Base-by-base conservation (phyloP, 64 coral and sea anemone species). In the Montipora cactus region DNA sequence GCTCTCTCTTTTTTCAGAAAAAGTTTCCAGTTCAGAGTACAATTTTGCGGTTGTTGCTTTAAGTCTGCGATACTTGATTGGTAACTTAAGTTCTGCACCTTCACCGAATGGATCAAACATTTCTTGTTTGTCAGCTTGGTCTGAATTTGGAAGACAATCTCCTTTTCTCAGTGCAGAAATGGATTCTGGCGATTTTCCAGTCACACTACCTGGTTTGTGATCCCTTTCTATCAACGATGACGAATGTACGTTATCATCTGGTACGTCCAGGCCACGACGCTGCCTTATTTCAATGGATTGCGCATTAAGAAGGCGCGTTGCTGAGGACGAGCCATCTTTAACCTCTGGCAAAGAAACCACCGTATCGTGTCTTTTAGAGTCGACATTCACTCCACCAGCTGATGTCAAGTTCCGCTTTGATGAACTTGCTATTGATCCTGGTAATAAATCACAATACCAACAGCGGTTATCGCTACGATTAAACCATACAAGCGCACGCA, bases 11-110 rank as follows among this genome's bases (percentile, higher is more conserved):
- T 86, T 72, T 49, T 72, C 45, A 19, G 59, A 45, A 7, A 72
- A 50, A 2, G 23, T 73, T 20, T 47, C 48, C 8, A 86, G 46
- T 72, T 86, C 82, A 50, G 82, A 86, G 47, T 86, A 86, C 45
- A 86, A 64, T 19, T 66, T 48, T 4, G 19, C 4, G 19, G 64
- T 72, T 86, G 82, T 52, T 71, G 66, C 61, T 20, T 86, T 86
- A 47, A 86, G 66, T 68, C 71, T 86, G 46, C 82, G 82, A 48
- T 86, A 86, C 48, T 86, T 86, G 68, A 45, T 47, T 49, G 82
- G 82, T 51, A 86, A 71, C 45, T 18, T 16, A 21, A 71, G 67
- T 68, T 86, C 82, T 18, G 47, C 15, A n/a, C 44, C 66, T 71
- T 72, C 46, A 46, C 15, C 44, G 18, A 86, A 86, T 47, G 82